These are phyloP conservation scores for Coremacera marginata DNA, from an alignment of 2,888 invertebrate species.

Conservation along the genomic window DNA sequence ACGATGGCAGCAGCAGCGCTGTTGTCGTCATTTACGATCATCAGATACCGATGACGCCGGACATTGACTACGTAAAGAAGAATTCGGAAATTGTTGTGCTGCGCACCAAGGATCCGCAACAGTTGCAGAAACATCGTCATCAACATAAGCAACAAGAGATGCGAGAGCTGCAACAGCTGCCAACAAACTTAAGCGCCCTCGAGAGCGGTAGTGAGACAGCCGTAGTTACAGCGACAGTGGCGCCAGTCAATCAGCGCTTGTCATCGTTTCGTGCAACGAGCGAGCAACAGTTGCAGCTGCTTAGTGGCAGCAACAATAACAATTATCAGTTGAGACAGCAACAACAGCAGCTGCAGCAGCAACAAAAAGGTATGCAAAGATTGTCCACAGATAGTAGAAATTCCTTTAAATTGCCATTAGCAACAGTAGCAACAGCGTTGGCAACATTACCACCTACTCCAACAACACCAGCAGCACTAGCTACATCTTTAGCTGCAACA, in stretches of 20 bases:
- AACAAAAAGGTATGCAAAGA: conserved; percentile 59
- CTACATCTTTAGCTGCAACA: conserved; percentile 41
- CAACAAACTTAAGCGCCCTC: conserved; percentile 55
- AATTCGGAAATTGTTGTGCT: conserved; percentile 68
- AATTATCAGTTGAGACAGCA: conserved; percentile 34
- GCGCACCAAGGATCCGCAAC: conserved; percentile 66
- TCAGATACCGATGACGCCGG: conserved; percentile 65
- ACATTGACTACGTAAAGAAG: conserved; percentile 67
- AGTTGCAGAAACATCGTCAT: conserved; percentile 41
- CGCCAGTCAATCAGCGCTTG: conserved; percentile 67
- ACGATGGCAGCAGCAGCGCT: conserved; percentile 59
- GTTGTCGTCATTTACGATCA: conserved; percentile 68
- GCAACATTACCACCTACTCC: conserved; percentile 45
- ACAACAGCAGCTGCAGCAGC: conserved; percentile 28
- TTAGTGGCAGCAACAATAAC: conserved; percentile 54
- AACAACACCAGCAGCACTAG: conserved; percentile 41
- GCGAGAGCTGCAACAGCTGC: conserved; percentile 62
- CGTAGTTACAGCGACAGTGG: conserved; percentile 59
- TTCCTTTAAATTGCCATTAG: conserved; percentile 45
- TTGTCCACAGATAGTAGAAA: conserved; percentile 47
- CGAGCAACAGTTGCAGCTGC: conserved; percentile 64
- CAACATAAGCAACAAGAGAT: conserved; percentile 57
- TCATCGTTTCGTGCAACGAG: conserved; percentile 68
- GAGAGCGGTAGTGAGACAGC: conserved; percentile 44
- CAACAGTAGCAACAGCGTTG: conserved; percentile 47